A percentile compares a stretch with the other conserved stretches of the same genome.
phyloP scores from a whole-genome alignment of 2,797 vertebrate genomes.

The Myripristis jacobus region DNA sequence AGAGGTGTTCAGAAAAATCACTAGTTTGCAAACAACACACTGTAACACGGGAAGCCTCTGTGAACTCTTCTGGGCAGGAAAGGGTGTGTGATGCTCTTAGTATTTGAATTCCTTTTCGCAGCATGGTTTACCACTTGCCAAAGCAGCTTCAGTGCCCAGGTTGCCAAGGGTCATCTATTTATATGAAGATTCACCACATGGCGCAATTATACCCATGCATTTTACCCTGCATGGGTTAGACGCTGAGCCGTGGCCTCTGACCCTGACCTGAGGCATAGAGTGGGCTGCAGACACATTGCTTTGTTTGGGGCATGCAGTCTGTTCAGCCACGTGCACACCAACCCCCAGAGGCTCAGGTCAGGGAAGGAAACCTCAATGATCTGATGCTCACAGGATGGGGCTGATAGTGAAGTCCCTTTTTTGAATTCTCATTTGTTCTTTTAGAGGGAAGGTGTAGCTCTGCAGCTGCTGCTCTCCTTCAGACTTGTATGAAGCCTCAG shows the following conservation, averaged over 20 bases:
- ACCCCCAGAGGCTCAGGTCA: slow-evolving; percentile 36
- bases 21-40: no score
- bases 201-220: slow-evolving; percentile 12
- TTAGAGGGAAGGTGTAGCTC: slow-evolving; percentile 17
- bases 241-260: slow-evolving; percentile 50
- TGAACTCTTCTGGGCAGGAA: no score
- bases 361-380: slow-evolving; percentile 25
- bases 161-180: background rate
- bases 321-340: slow-evolving; percentile 26
- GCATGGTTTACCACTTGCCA: background rate
- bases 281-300: slow-evolving; percentile 23
- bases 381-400: slow-evolving; percentile 15
- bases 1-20: no score
- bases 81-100: no score
- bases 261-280: slow-evolving; percentile 39
- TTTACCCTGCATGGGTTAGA: slow-evolving; percentile 17
- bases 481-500: slow-evolving; percentile 27
- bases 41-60: no score
- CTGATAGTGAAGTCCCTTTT: background rate
- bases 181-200: slow-evolving; percentile 40
- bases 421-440: slow-evolving; percentile 11
- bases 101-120: no score
- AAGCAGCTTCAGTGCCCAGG: background rate
- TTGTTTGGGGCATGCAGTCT: slow-evolving; percentile 45
- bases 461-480: slow-evolving; percentile 21